A percentile compares a stretch with the other conserved stretches of the same genome.
phyloP scores from a whole-genome alignment of 2,113 vertebrate species.

The Cacatua alba region DNA sequence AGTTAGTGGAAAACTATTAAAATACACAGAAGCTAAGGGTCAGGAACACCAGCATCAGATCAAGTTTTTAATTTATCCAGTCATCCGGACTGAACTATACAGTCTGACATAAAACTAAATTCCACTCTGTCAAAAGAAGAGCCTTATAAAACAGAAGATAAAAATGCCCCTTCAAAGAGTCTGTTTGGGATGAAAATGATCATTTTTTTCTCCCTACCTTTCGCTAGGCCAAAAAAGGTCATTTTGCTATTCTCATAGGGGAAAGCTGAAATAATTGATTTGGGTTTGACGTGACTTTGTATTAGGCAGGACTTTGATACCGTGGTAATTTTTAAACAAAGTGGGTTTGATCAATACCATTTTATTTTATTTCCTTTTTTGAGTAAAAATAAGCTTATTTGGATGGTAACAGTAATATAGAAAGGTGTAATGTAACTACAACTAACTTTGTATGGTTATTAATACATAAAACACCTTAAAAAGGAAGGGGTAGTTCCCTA shows the following conservation, averaged over 20 bases:
- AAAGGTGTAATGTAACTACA: neutral
- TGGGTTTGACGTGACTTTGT: neutral
- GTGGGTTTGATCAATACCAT: neutral
- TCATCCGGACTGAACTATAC: conserved; percentile 11
- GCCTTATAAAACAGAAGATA: neutral
- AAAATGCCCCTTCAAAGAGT: neutral
- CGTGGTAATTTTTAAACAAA: neutral
- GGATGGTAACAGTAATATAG: neutral
- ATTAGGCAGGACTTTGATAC: neutral
- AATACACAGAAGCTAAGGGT: conserved; percentile 21
- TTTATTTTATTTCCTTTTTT: neutral
- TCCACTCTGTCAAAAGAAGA: neutral
- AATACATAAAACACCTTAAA: neutral
- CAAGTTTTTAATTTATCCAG: conserved; percentile 38
- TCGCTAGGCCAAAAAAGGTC: neutral
- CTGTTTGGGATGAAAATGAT: neutral
- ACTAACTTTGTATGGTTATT: neutral
- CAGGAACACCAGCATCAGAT: conserved; percentile 25
- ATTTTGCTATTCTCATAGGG: neutral
- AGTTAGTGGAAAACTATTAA: conserved; percentile 27
- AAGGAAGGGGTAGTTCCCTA: neutral
- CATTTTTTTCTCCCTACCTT: neutral
- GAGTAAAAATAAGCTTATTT: neutral
- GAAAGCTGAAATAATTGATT: neutral
- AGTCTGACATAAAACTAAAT: neutral